Evolutionary conservation across 2,113 vertebrate species (phyloP).

Genomic region (Nestor notabilis): DNA sequence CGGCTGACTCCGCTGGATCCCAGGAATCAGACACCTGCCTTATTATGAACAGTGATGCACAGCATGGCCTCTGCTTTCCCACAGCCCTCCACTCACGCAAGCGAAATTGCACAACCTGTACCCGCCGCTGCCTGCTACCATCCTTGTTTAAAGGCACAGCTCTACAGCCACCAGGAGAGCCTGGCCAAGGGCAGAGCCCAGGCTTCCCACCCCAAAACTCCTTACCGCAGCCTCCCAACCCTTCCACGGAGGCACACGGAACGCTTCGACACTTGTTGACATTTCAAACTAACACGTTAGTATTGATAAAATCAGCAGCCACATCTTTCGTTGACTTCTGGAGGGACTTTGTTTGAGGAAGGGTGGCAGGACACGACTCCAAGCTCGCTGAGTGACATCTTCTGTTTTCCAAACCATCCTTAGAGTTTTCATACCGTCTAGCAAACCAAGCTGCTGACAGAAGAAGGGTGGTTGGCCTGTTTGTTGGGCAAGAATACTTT

Average conservation of each 20-base stretch:
- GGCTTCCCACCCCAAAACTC: background rate
- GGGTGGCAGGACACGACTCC: constrained; percentile 3
- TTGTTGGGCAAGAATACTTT: constrained; percentile 36
- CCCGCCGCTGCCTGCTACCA: background rate
- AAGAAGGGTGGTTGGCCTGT: constrained; percentile 38
- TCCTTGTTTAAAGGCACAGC: background rate
- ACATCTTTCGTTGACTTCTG: constrained; percentile 6
- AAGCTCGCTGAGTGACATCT: constrained; percentile 10
- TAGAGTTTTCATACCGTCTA: constrained; percentile 36
- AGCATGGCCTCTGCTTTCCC: background rate
- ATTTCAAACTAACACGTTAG: constrained; percentile 42
- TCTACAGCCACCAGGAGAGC: accelerated
- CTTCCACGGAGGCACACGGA: background rate
- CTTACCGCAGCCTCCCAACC: background rate
- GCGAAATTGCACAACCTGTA: background rate
- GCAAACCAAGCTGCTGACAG: constrained; percentile 55
- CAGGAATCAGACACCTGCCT: constrained; percentile 6
- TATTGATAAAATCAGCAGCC: constrained; percentile 50
- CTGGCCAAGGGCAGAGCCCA: background rate
- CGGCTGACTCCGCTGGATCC: accelerated
- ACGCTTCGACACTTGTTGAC: background rate
- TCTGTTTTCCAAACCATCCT: constrained; percentile 24
- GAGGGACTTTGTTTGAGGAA: background rate
- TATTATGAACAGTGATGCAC: background rate
- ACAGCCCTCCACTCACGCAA: background rate